These are phyloP conservation scores for Drosophila paulistorum DNA, from an alignment of 1,140 invertebrate genomes.

Conservation along the genomic window DNA sequence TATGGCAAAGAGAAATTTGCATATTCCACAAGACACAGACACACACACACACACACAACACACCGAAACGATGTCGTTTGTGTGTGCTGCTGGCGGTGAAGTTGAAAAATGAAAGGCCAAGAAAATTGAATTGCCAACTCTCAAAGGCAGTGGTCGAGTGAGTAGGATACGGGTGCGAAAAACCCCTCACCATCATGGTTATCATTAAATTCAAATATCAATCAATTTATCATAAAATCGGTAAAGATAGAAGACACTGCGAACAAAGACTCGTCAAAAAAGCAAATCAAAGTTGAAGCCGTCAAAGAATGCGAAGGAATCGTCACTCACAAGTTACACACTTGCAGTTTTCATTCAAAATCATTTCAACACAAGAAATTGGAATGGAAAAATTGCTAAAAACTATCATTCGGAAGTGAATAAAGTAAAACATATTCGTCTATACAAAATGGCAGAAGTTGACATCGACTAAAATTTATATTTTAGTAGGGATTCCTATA, in stretches of 20 bases:
- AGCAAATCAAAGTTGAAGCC: slow-evolving; percentile 20
- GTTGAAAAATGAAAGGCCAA: slow-evolving; percentile 73
- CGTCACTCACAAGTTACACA: not conserved
- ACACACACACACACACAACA: slow-evolving; percentile 25
- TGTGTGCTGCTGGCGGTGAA: slow-evolving; percentile 65
- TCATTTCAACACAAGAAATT: too few relatives aligned
- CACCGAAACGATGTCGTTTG: slow-evolving; percentile 10
- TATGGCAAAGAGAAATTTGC: slow-evolving; percentile 68
- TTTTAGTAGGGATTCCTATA: too few relatives aligned
- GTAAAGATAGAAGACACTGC: not conserved
- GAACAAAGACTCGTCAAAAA: slow-evolving; percentile 21
- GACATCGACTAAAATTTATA: too few relatives aligned
- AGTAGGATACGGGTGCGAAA: not conserved
- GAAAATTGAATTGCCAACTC: slow-evolving; percentile 74
- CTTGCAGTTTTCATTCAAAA: not conserved
- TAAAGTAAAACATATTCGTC: too few relatives aligned
- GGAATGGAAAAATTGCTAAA: too few relatives aligned
- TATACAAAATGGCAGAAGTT: too few relatives aligned
- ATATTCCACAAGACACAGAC: slow-evolving; percentile 62
- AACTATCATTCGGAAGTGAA: too few relatives aligned
- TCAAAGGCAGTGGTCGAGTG: slow-evolving; percentile 30
- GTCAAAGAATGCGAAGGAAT: not conserved
- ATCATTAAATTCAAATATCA: slow-evolving; percentile 82
- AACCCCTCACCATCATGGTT: slow-evolving; percentile 28
- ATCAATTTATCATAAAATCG: slow-evolving; percentile 78